Evolutionary conservation across 2,113 vertebrate genomes (phyloP).

Genomic region (Sakesphorus luctuosus): DNA sequence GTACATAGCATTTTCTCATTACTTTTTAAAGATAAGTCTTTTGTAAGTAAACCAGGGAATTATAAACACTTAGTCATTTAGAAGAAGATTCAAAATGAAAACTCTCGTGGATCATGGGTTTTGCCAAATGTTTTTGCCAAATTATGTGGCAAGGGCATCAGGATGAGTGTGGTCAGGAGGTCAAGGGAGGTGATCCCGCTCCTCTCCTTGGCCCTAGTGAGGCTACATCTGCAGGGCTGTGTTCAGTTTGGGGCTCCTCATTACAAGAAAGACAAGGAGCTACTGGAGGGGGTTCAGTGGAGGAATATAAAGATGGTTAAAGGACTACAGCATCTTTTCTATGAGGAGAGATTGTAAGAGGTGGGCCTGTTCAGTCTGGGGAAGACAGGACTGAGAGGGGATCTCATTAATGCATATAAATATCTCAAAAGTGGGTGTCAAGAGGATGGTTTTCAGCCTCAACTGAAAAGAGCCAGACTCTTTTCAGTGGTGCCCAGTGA

Average conservation of each 20-base stretch:
- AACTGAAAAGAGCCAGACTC: not conserved
- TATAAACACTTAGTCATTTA: not conserved
- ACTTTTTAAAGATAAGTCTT: not conserved
- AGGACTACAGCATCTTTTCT: not conserved
- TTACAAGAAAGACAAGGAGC: not conserved
- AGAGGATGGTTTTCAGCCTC: not conserved
- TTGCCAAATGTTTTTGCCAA: not conserved
- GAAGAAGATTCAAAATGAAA: not conserved
- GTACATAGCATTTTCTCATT: not conserved
- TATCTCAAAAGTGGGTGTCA: not conserved
- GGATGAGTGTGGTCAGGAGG: not conserved
- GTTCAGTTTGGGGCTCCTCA: not conserved
- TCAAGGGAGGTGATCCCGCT: fast-evolving
- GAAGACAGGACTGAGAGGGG: not conserved
- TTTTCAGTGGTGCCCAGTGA: not conserved
- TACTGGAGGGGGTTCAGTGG: not conserved
- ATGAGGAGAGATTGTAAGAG: not conserved
- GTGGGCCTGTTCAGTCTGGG: not conserved
- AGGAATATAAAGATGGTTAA: not conserved
- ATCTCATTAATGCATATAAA: not conserved
- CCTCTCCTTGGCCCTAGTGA: fast-evolving
- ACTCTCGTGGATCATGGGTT: not conserved
- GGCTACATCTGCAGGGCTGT: fast-evolving
- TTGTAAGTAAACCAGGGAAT: not conserved
- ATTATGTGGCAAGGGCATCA: not conserved